A percentile compares a stretch with the other conserved stretches of the same genome.
Evolutionary conservation across 2,113 vertebrate genomes (phyloP).

Genomic region (Climacteris rufus): DNA sequence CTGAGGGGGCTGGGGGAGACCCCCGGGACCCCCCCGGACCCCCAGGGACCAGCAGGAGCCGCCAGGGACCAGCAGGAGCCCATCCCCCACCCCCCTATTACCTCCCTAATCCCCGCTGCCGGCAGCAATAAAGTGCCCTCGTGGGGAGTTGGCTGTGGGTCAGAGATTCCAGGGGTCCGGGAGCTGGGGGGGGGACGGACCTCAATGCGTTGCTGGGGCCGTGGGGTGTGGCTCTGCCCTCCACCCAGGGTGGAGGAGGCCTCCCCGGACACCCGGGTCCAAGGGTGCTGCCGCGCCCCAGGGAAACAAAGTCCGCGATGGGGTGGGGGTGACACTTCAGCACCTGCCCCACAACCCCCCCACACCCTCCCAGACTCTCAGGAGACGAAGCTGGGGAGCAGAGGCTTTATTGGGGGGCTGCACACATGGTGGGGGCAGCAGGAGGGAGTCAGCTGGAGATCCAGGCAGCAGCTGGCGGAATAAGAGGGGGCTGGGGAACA

Average conservation of each 20-base stretch:
- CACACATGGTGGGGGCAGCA: no score
- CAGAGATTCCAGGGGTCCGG: not conserved
- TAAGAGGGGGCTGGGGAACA: not conserved
- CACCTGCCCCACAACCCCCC: fast-evolving
- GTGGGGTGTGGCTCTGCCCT: not conserved
- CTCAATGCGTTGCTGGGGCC: fast-evolving
- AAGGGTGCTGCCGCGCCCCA: not conserved
- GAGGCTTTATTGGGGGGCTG: not conserved
- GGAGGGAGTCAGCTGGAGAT: no score
- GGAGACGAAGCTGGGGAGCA: not conserved
- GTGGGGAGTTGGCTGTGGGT: not conserved
- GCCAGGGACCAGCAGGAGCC: not conserved
- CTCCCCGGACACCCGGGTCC: not conserved
- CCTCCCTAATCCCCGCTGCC: not conserved
- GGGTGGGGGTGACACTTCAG: not conserved
- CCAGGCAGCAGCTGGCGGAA: not conserved
- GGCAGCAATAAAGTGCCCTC: not conserved
- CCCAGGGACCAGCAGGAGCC: not conserved
- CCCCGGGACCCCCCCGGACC: not conserved
- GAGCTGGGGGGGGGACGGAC: not conserved
- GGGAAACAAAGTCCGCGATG: not conserved
- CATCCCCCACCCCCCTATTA: not conserved
- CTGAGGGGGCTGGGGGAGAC: not conserved
- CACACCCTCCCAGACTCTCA: not conserved
- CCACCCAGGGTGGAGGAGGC: not conserved